A percentile compares a stretch with the other conserved stretches of the same genome.
Conservation (phyloP, 2,797 vertebrate species). For the Poecilia picta region DNA sequence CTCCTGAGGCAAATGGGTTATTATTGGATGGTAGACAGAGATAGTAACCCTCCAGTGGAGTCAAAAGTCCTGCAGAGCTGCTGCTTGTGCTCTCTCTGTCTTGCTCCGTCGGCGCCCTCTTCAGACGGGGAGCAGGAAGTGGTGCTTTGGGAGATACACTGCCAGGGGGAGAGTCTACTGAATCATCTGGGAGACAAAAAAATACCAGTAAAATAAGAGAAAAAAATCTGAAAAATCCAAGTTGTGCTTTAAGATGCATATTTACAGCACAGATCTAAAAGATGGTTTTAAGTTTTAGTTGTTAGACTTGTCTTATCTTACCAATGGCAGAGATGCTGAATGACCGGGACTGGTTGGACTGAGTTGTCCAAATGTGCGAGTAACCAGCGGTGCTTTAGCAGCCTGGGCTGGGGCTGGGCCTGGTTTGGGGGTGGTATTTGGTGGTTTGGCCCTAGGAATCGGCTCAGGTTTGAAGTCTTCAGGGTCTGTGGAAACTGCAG, state of each 20-base stretch:
- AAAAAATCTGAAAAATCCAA: background rate
- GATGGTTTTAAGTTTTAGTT: background rate
- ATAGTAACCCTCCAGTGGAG: slow-evolving; percentile 79
- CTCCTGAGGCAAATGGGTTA: background rate
- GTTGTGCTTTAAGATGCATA: background rate
- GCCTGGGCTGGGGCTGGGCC: slow-evolving; percentile 70
- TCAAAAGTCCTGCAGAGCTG: slow-evolving; percentile 1
- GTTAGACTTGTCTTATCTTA: slow-evolving; percentile 3
- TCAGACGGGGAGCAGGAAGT: slow-evolving; percentile 83
- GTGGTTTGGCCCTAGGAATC: slow-evolving; percentile 68
- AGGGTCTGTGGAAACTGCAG: slow-evolving; percentile 52
- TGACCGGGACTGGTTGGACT: slow-evolving; percentile 30
- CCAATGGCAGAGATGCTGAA: slow-evolving; percentile 21
- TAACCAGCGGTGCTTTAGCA: slow-evolving; percentile 72
- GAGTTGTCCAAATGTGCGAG: slow-evolving; percentile 74
- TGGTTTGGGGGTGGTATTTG: slow-evolving; percentile 74
- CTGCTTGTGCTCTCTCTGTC: slow-evolving; percentile 80
- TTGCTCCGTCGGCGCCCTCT: slow-evolving; percentile 85
- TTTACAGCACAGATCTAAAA: background rate
- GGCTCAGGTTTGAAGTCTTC: slow-evolving; percentile 80
- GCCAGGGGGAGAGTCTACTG: slow-evolving; percentile 76
- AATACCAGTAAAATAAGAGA: background rate
- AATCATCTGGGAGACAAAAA: slow-evolving; percentile 75
- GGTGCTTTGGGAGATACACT: slow-evolving; percentile 78
- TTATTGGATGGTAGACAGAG: background rate